Conservation (phyloP, 2,888 invertebrate genomes). For the Alsophila aescularia region DNA sequence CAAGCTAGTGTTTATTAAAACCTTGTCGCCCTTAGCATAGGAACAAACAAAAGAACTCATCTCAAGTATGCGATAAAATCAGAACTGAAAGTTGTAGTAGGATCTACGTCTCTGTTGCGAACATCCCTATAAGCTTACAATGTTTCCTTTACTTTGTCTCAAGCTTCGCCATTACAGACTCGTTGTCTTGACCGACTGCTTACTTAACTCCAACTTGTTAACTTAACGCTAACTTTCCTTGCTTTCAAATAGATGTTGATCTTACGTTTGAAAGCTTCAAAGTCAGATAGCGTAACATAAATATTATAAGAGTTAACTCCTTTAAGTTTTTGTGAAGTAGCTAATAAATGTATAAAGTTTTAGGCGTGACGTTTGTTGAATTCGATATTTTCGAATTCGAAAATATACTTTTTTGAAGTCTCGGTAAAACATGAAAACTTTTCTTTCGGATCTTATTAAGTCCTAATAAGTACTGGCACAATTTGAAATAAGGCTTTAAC, state of each 20-base stretch:
- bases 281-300: background rate
- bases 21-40: no score
- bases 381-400: background rate
- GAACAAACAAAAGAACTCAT: no score
- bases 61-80: background rate
- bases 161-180: constrained; percentile 49
- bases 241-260: constrained; percentile 25
- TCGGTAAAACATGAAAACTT: no score
- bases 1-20: no score
- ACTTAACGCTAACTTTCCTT: constrained; percentile 31
- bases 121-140: constrained; percentile 45
- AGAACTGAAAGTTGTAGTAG: constrained; percentile 39
- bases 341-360: constrained; percentile 22
- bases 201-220: constrained; percentile 39
- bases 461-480: no score
- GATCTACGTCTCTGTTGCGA: constrained; percentile 43
- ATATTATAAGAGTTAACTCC: background rate
- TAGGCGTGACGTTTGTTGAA: constrained; percentile 20
- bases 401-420: no score
- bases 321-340: background rate
- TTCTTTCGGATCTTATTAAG: no score
- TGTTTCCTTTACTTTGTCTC: constrained; percentile 51
- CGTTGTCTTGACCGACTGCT: constrained; percentile 46
- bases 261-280: constrained; percentile 19
- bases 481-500: no score